Evolutionary conservation across 2,797 vertebrate species (phyloP), one percentile per base, ranked within the genome.

Genomic region (Serranus cabrilla): DNA sequence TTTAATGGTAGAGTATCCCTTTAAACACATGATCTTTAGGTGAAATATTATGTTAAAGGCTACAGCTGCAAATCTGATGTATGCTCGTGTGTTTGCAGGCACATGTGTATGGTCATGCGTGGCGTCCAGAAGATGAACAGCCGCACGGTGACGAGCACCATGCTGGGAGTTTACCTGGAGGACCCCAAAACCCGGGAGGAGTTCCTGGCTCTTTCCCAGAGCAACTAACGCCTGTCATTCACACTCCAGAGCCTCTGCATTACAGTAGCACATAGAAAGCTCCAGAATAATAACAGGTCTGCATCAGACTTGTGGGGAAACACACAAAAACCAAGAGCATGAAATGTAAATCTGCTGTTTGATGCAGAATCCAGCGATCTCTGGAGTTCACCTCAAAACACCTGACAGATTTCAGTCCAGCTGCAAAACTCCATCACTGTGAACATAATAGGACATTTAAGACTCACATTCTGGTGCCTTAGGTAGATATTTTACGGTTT

Each of bases 121-220:
- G 94, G 94, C 0, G 94, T 93, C 72, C 95, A 97, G 93, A 97
- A 97, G 94, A 96, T 95, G 78, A 97, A 95, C 86, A 97, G 95
- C 85, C 91, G 85, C 71, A 95, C 94, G 0, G 86, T 95, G 74
- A 97, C 91, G n/a, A 96, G 95, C 59, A 27, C 93, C 77, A 96
- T 96, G 96, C 80, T 96, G 81, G 94, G 94, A 27, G 59, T 90
- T 56, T 96, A 96, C 87, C 84, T 95, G 18, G 93, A 96, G 58
- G 94, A 97, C 82, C 94, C 94, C 59, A 97, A 96, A 90, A 91
- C 93, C 42, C 87, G 96, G 21, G 95, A 96, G 74, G 95, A 96
- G 90, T 96, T 96, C 85, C 88, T 96, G 70, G 62, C 86, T 13
- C 91, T 96, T 65, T 89, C 94, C 16, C 91, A 91, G 74, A 84